Evolutionary conservation across 2,797 vertebrate genomes (phyloP).

Genomic region (Alauda arvensis): DNA sequence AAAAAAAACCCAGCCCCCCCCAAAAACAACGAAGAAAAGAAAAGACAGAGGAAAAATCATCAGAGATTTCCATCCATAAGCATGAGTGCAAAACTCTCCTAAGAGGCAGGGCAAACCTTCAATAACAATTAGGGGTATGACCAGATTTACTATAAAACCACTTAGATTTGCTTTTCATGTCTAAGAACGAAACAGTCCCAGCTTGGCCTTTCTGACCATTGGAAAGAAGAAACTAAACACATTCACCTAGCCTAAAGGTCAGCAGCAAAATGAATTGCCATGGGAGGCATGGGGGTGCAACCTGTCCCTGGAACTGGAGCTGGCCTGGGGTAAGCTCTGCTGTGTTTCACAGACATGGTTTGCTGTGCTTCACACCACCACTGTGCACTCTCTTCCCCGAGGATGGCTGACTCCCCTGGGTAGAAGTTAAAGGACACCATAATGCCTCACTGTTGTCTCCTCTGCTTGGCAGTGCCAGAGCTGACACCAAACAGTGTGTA

Average conservation of each 20-base stretch:
- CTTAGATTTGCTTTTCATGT: background rate
- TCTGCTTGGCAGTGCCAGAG: background rate
- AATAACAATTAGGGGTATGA: background rate
- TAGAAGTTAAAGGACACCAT: background rate
- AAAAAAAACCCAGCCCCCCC: background rate
- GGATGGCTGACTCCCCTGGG: background rate
- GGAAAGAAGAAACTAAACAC: background rate
- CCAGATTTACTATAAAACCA: background rate
- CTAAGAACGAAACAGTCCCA: background rate
- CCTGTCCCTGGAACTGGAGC: fast-evolving
- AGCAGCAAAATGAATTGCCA: background rate
- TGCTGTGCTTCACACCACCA: background rate
- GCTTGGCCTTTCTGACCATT: background rate
- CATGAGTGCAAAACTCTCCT: background rate
- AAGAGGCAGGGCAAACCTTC: background rate
- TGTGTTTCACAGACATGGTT: fast-evolving
- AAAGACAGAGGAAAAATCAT: background rate
- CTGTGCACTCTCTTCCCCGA: background rate
- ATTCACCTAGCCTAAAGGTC: background rate
- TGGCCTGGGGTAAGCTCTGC: background rate
- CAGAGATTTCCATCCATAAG: background rate
- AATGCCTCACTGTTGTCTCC: background rate
- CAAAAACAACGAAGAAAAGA: background rate
- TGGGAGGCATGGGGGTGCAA: fast-evolving
- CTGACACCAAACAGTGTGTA: background rate